Conservation (phyloP, 2,797 vertebrate genomes). For the Antennarius maculatus region DNA sequence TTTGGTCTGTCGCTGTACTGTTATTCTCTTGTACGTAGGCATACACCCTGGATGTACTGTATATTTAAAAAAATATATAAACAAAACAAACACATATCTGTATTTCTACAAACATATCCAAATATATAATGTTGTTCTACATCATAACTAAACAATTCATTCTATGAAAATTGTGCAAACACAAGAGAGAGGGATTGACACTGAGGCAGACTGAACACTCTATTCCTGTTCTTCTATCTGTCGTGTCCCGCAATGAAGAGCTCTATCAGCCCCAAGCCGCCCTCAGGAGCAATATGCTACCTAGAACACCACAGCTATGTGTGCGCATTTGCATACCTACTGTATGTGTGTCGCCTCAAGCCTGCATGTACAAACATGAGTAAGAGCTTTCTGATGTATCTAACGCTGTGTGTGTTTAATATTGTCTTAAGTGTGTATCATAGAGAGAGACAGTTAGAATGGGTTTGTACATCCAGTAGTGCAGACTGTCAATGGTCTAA, state of each 20-base stretch:
- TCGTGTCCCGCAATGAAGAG: conserved; percentile 46
- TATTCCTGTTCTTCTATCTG: conserved; percentile 48
- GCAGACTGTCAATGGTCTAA: too few species aligned
- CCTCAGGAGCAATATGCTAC: conserved; percentile 61
- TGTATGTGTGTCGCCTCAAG: neutral
- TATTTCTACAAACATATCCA: neutral
- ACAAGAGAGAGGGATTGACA: neutral
- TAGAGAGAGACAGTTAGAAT: too few species aligned
- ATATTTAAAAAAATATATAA: too few species aligned
- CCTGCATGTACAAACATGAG: neutral
- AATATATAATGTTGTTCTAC: neutral
- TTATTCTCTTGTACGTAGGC: too few species aligned
- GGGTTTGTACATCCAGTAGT: too few species aligned
- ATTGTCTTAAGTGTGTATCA: too few species aligned
- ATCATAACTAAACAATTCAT: conserved; percentile 9
- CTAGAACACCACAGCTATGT: conserved; percentile 17
- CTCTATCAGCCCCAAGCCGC: conserved; percentile 54
- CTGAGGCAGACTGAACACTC: conserved; percentile 25
- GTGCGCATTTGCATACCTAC: neutral
- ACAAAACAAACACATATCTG: too few species aligned
- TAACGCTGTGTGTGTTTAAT: neutral
- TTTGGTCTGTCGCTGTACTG: too few species aligned
- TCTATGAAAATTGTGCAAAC: neutral
- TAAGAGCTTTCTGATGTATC: conserved; percentile 20
- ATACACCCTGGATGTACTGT: too few species aligned